Conservation (phyloP, 2,888 invertebrate genomes). For the Agriopis marginaria region DNA sequence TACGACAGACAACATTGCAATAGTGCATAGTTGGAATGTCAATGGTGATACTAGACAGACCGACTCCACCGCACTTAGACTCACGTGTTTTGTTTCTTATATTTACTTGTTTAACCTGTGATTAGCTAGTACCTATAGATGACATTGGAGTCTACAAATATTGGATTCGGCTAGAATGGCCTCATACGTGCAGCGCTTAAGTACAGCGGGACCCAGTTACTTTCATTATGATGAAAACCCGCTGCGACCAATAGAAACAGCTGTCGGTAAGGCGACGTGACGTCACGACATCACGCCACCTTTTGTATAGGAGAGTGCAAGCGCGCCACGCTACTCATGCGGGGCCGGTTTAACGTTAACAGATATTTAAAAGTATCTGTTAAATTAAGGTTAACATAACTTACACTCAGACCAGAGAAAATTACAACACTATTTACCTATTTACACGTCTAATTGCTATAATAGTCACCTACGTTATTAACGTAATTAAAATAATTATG, state of each 20-base stretch:
- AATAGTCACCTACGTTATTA: neutral
- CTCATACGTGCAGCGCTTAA: constrained; percentile 51
- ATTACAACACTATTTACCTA: neutral
- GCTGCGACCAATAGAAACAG: constrained; percentile 68
- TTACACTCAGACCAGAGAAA: neutral
- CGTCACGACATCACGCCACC: constrained; percentile 86
- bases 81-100: neutral
- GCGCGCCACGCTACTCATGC: constrained; percentile 70
- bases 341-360: constrained; percentile 38
- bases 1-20: constrained; percentile 29
- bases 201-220: constrained; percentile 48
- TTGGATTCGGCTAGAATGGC: constrained; percentile 48
- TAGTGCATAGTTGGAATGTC: constrained; percentile 29
- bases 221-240: constrained; percentile 57
- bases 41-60: neutral
- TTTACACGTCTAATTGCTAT: neutral
- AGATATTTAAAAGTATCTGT: constrained; percentile 21
- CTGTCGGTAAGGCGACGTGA: constrained; percentile 80
- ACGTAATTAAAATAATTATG: too few relatives aligned
- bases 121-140: constrained; percentile 27
- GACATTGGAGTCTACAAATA: constrained; percentile 40
- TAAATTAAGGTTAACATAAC: constrained; percentile 4
- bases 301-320: constrained; percentile 77
- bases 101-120: constrained; percentile 13
- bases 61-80: constrained; percentile 1